phyloP scores from a whole-genome alignment of 2,888 invertebrate species.

The Rotaria magnacalcarata region DNA sequence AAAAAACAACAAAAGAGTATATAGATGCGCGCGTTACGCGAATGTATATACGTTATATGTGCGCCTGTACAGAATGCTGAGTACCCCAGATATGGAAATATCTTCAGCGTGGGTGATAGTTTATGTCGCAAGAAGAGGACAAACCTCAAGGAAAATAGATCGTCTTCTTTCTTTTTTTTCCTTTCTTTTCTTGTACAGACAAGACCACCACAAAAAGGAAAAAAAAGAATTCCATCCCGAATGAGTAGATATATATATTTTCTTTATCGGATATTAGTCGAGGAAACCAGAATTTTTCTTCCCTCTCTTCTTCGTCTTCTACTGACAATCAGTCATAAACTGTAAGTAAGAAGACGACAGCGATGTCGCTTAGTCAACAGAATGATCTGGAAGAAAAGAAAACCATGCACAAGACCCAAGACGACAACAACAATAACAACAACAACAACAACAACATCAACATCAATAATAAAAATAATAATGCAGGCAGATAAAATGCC shows the following conservation, averaged over 20 bases:
- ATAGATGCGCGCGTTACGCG: not conserved
- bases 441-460: not conserved
- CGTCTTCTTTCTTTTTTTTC: no score
- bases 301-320: not conserved
- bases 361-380: not conserved
- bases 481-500: not conserved
- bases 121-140: not conserved
- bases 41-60: not conserved
- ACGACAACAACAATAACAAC: no score
- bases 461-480: not conserved
- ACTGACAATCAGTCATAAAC: not conserved
- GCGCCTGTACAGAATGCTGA: not conserved
- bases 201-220: not conserved
- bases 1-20: constrained; percentile 29
- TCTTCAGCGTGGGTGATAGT: constrained; percentile 17
- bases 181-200: not conserved
- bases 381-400: not conserved
- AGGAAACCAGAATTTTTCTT: not conserved
- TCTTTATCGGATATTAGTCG: not conserved
- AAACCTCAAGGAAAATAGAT: constrained; percentile 14
- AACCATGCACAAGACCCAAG: not conserved
- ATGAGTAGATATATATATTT: constrained; percentile 1
- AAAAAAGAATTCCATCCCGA: not conserved
- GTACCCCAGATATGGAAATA: constrained; percentile 10
- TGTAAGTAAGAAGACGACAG: not conserved